These are phyloP conservation scores for Columba guinea DNA, from an alignment of 2,797 vertebrate genomes.

Conservation along the genomic window DNA sequence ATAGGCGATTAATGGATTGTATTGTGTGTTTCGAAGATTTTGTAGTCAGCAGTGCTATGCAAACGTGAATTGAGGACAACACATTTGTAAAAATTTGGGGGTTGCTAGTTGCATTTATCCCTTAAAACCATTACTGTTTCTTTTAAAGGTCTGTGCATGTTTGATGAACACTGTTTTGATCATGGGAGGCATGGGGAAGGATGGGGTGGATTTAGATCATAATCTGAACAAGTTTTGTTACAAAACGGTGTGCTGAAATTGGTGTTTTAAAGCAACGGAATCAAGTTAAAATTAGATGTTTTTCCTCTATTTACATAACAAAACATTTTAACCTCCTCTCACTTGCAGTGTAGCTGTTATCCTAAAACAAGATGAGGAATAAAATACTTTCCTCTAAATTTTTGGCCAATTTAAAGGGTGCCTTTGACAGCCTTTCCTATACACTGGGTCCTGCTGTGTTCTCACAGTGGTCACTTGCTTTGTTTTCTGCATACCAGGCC, in stretches of 20 bases:
- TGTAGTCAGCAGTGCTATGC: not conserved
- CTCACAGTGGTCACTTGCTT: not conserved
- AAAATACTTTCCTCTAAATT: not conserved
- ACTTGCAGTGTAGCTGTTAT: not conserved
- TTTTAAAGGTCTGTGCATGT: not conserved
- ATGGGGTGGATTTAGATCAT: not conserved
- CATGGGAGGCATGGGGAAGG: not conserved
- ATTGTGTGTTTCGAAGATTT: not conserved
- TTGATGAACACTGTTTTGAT: not conserved
- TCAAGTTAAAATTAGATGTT: not conserved
- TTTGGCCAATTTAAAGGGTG: accelerated
- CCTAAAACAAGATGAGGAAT: not conserved
- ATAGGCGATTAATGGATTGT: not conserved
- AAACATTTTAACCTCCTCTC: not conserved
- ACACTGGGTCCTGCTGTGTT: accelerated
- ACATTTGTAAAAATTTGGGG: accelerated
- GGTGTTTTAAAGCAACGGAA: not conserved
- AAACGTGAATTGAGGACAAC: not conserved
- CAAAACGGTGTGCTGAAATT: not conserved
- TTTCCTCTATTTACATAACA: not conserved
- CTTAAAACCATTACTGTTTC: not conserved
- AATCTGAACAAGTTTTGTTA: not conserved
- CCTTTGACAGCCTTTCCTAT: not conserved
- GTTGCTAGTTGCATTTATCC: not conserved
- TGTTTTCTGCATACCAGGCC: not conserved